phyloP scores from a whole-genome alignment of 2,113 vertebrate species.

The Apus apus region DNA sequence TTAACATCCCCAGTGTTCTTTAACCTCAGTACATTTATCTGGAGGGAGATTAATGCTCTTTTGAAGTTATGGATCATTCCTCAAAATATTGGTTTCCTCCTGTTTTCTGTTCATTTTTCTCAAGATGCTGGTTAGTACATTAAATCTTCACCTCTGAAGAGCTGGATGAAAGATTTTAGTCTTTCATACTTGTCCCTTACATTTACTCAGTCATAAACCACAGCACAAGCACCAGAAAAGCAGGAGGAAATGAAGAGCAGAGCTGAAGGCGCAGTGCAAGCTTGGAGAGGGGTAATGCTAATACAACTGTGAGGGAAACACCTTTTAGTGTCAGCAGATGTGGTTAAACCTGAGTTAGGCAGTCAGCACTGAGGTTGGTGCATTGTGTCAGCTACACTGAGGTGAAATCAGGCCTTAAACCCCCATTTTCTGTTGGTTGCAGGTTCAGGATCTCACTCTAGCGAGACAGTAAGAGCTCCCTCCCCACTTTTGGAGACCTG shows the following conservation, averaged over 20 bases:
- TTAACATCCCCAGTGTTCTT: not conserved
- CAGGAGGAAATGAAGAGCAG: not conserved
- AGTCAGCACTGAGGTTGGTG: not conserved
- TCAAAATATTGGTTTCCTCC: slow-evolving; percentile 3
- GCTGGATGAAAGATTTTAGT: not conserved
- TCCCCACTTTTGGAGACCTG: not conserved
- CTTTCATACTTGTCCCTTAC: not conserved
- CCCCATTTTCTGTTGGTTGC: not conserved
- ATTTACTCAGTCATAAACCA: not conserved
- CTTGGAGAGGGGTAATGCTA: not conserved
- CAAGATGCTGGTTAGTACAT: not conserved
- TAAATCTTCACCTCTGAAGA: not conserved
- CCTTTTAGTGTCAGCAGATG: not conserved
- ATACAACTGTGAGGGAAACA: not conserved
- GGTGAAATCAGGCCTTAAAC: not conserved
- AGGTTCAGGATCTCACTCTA: not conserved
- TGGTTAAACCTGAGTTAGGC: not conserved
- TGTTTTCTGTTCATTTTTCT: slow-evolving; percentile 6
- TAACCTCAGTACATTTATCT: not conserved
- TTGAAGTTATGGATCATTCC: not conserved
- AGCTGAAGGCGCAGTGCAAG: not conserved
- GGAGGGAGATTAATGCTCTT: not conserved
- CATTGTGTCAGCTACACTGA: not conserved
- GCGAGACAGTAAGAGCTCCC: not conserved
- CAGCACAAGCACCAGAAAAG: not conserved